Percentiles rank a stretch among this genome's conserved stretches.
Conservation (phyloP, 2,888 invertebrate species). For the Drosophila mettleri region DNA sequence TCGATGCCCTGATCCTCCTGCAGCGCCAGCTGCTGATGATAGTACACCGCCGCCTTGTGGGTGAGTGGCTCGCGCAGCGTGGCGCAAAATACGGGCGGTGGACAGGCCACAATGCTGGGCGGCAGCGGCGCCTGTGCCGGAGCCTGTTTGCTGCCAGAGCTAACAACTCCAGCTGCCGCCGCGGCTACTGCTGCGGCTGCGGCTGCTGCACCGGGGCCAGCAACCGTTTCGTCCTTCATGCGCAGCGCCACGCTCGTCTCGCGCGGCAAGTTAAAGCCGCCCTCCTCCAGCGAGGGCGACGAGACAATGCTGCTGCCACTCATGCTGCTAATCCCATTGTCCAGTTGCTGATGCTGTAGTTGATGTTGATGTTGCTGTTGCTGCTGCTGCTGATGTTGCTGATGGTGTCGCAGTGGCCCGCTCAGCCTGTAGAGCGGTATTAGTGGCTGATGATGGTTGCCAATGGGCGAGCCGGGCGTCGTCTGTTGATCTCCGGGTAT, state of each 20-base stretch:
- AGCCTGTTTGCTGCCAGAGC: slow-evolving; percentile 65
- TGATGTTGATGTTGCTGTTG: slow-evolving; percentile 58
- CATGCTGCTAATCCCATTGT: slow-evolving; percentile 82
- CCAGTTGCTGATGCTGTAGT: slow-evolving; percentile 66
- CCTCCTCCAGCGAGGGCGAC: slow-evolving; percentile 85
- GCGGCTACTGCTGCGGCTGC: slow-evolving; percentile 6
- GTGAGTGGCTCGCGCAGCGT: slow-evolving; percentile 88
- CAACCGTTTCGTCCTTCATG: slow-evolving; percentile 80
- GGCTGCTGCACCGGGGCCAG: slow-evolving; percentile 72
- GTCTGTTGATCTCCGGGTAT: slow-evolving; percentile 90
- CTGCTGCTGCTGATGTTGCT: slow-evolving; percentile 66
- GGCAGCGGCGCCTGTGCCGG: slow-evolving; percentile 85
- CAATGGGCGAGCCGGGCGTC: slow-evolving; percentile 52
- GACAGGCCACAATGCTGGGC: slow-evolving; percentile 84
- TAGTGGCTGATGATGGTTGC: slow-evolving; percentile 72
- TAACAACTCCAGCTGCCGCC: slow-evolving; percentile 73
- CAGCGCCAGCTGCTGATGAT: slow-evolving; percentile 92
- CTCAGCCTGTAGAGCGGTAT: slow-evolving; percentile 81
- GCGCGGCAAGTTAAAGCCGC: slow-evolving; percentile 84
- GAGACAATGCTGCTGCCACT: slow-evolving; percentile 84
- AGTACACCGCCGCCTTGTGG: slow-evolving; percentile 91
- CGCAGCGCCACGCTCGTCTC: slow-evolving; percentile 84
- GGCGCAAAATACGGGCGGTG: slow-evolving; percentile 89
- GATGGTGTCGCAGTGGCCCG: slow-evolving; percentile 78
- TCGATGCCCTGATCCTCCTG: slow-evolving; percentile 96